Base-by-base conservation (phyloP, 2,797 vertebrate species). In the Sitta carolinensis region DNA sequence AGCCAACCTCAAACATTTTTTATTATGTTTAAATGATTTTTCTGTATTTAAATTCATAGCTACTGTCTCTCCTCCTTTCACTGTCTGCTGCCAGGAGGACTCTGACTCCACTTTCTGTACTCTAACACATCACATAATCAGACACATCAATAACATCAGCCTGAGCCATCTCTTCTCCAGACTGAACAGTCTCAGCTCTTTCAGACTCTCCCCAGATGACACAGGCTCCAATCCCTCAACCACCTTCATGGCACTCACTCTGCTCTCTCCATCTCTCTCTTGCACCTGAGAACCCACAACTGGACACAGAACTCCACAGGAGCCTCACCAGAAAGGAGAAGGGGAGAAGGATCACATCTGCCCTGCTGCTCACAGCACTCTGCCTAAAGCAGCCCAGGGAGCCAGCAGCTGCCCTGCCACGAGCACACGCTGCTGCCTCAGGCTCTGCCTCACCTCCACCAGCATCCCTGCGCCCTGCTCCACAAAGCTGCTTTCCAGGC, bases 381-480 rank as follows among this genome's bases (percentile, higher is more conserved):
- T 36, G 67, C n/a, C 67, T 10, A 5, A n/a, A 0, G 6, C 54
- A 78, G 54, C 30, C 62, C 75, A 27, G 45, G 17, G 13, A 89
- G 40, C 7, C n/a, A 45, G 7, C 3, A 51, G 45, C n/a, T 47
- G 32, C n/a, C 43, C 59, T 42, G 30, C 21, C 58, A 26, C 27
- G 7, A 51, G 43, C 52, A 66, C 61, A 34, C 4, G 0, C 13
- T 62, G 36, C 48, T 61, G 74, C 52, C 38, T 38, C 27, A 0
- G 0, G 18, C 19, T n/a, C 55, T 84, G 5, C 51, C 25, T 4
- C 6, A 0, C 13, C 20, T 0, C 36, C 70, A 15, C 63, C 50
- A n/a, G 10, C 1, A 69, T 17, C 55, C 69, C 78, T 18, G 48
- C 2, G 11, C 20, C 69, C 48, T 54, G 27, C 61, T 47, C 47